Base-by-base conservation (phyloP, 2,888 invertebrate genomes). In the Panorpa germanica region DNA sequence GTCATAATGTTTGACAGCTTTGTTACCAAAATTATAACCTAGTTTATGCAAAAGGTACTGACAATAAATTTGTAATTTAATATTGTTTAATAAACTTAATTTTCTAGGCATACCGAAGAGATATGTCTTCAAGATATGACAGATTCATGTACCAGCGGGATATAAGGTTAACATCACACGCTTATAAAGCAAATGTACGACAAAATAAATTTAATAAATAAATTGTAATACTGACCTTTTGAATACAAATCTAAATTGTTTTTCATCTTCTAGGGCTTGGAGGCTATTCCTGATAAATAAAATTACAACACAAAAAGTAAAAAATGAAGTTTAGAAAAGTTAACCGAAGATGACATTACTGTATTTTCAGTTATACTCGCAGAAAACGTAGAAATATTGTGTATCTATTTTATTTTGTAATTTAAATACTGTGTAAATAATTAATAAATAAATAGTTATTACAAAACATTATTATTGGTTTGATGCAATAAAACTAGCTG, bases 141-240 rank as follows among this genome's bases (percentile, higher is more conserved):
- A 59, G 65, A 32, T 43, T 50, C 1, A 47, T 59, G 39, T 75
- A 73, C 46, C 59, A 64, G 37, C 61, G 75, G 37, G 74, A 75
- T 42, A 41, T 46, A 34, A 55, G 71, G 43, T 43, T 75, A 26
- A 65, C 62, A 33, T 62, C 65, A 29, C 56, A 65, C 47, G 63
- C 72, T 6, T 75, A 74, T 45, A 50, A 56, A 37, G 53, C 63
- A 37, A 59, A 59, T 44, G 70, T 70, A 50, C 59, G 61, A 45
- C 40, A 25, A 31, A 47, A 33, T 28, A 20, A 20, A 17, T 17
- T 33, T 22, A 13, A 15, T 32, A 14, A 14, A 10, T 7, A 15
- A 5, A 26, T 18, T 32, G 9, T 17, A 18, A 5, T 5, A 9
- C 8, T 18, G 8, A 16, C 26, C 12, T 11, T 21, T 15, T 13